These are phyloP conservation scores for Cuculus canorus DNA, from an alignment of 2,797 vertebrate genomes.

Conservation along the genomic window DNA sequence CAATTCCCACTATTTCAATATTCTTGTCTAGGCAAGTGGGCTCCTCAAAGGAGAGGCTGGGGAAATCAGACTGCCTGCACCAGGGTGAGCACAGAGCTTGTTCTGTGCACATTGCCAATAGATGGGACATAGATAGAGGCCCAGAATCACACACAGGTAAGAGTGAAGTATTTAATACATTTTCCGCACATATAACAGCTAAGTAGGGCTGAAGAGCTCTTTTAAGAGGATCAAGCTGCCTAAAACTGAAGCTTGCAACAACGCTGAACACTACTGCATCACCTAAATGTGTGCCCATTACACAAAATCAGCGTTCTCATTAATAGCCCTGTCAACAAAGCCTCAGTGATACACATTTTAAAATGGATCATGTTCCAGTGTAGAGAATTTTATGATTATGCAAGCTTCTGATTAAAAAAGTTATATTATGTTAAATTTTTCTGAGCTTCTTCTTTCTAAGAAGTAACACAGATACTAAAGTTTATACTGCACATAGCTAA, in stretches of 20 bases:
- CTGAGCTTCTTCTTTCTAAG: background rate
- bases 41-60: background rate
- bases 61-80: background rate
- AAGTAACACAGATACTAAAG: background rate
- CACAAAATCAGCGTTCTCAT: background rate
- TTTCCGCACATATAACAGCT: background rate
- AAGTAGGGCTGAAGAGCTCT: background rate
- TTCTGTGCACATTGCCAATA: rapidly evolving
- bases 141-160: background rate
- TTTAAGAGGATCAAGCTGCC: background rate
- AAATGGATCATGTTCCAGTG: background rate
- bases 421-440: background rate
- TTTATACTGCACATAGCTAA: background rate
- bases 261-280: background rate
- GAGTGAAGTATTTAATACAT: background rate
- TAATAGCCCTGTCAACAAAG: background rate
- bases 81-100: background rate
- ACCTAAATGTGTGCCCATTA: background rate
- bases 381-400: background rate
- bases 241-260: background rate
- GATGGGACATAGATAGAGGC: background rate
- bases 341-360: background rate
- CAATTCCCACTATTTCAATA: background rate
- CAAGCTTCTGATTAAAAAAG: background rate
- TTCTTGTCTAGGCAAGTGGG: background rate